phyloP scores from a whole-genome alignment of 2,113 vertebrate species.

The Antechinus stuartii region DNA sequence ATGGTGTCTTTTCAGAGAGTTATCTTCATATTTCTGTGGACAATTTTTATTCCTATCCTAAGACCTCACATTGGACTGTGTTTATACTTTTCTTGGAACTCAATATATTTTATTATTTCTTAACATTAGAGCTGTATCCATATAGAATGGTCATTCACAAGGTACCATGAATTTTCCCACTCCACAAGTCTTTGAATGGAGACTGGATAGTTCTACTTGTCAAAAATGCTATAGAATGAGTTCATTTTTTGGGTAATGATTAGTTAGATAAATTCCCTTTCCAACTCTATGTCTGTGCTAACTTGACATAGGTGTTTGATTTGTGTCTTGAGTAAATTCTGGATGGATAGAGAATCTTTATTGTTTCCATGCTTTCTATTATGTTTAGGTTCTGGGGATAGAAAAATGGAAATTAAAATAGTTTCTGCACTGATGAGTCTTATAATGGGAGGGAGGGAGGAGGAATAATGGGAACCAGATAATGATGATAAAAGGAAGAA shows the following conservation, averaged over 20 bases:
- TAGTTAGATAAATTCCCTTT: neutral
- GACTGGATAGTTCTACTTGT: neutral
- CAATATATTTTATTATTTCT: neutral
- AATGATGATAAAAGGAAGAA: neutral
- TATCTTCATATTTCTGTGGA: neutral
- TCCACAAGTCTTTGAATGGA: neutral
- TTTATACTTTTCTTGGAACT: neutral
- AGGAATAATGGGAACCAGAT: too few relatives aligned
- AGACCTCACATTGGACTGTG: neutral
- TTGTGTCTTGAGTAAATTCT: neutral
- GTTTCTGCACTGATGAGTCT: too few relatives aligned
- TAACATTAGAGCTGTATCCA: neutral
- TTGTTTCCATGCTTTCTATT: neutral
- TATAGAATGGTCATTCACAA: neutral
- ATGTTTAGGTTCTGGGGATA: too few relatives aligned
- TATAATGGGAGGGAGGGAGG: too few relatives aligned
- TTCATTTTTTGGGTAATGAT: neutral
- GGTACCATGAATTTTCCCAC: neutral
- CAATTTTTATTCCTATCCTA: neutral
- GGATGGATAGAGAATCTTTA: neutral
- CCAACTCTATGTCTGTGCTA: neutral
- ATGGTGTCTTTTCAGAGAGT: neutral
- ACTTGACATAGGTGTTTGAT: neutral
- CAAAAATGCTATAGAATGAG: neutral
- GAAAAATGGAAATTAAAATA: too few relatives aligned